A percentile compares a stretch with the other conserved stretches of the same genome.
These are phyloP conservation scores for Biston betularia DNA, from an alignment of 2,888 invertebrate species.

Conservation along the genomic window DNA sequence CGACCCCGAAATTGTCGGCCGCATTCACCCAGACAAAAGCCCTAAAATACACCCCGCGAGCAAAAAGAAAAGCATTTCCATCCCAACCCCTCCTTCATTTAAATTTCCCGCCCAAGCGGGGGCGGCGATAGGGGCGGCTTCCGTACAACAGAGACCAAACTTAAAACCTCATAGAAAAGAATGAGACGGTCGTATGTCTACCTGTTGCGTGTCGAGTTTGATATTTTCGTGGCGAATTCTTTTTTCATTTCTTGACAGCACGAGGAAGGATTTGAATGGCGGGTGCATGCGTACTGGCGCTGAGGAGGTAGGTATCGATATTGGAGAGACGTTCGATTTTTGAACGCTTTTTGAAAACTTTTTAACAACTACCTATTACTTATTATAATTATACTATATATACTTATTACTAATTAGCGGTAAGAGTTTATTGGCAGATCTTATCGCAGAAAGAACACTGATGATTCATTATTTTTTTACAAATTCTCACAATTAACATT, in stretches of 20 bases:
- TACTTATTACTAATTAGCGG: slow-evolving; percentile 11
- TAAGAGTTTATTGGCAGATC: neutral
- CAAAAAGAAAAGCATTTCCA: slow-evolving; percentile 85
- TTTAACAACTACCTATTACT: slow-evolving; percentile 11
- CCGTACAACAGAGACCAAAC: slow-evolving; percentile 80
- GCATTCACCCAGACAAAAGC: slow-evolving; percentile 86
- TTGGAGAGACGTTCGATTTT: slow-evolving; percentile 71
- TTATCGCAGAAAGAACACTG: neutral
- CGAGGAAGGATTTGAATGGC: slow-evolving; percentile 79
- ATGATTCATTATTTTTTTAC: too few relatives aligned
- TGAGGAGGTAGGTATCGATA: slow-evolving; percentile 70
- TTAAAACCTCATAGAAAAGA: slow-evolving; percentile 81
- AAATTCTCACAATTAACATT: too few relatives aligned
- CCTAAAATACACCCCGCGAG: slow-evolving; percentile 82
- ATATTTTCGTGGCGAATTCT: slow-evolving; percentile 79
- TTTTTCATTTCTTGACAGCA: slow-evolving; percentile 78
- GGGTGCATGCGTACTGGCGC: slow-evolving; percentile 76
- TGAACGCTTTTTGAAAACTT: slow-evolving; percentile 19
- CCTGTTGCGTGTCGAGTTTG: slow-evolving; percentile 82
- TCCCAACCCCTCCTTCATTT: slow-evolving; percentile 82
- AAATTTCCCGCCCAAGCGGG: slow-evolving; percentile 83
- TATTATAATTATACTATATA: too few relatives aligned
- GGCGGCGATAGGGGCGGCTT: slow-evolving; percentile 84
- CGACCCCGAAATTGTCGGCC: slow-evolving; percentile 85
- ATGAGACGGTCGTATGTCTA: slow-evolving; percentile 83